Evolutionary conservation across 2,113 vertebrate genomes (phyloP).

Genomic region (Empidonax alnorum): DNA sequence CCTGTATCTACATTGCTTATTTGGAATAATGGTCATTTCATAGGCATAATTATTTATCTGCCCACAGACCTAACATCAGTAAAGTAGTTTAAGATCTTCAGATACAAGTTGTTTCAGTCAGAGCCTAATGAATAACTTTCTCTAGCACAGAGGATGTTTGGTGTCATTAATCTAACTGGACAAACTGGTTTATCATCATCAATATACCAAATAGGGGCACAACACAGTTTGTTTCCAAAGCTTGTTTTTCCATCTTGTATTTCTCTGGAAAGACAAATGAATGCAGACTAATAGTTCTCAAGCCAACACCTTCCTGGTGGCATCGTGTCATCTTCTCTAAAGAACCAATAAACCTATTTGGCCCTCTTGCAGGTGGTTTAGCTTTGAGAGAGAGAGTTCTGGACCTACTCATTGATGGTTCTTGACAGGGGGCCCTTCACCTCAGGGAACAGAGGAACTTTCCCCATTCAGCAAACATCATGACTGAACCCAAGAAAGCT

Average conservation of each 20-base stretch:
- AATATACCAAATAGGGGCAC: not conserved
- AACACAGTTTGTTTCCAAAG: not conserved
- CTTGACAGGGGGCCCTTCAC: not conserved
- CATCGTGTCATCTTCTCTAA: not conserved
- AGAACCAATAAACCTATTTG: not conserved
- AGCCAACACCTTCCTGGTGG: not conserved
- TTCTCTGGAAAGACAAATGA: not conserved
- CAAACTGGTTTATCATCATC: not conserved
- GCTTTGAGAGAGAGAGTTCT: not conserved
- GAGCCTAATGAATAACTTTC: not conserved
- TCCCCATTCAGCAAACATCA: not conserved
- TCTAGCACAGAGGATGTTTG: not conserved
- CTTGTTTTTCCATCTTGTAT: not conserved
- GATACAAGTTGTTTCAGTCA: not conserved
- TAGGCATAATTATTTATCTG: not conserved
- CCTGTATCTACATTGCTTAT: not conserved
- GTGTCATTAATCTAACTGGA: not conserved
- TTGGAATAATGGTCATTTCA: not conserved
- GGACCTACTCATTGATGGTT: not conserved
- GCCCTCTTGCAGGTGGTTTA: not conserved
- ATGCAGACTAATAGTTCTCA: not conserved
- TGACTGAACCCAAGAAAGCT: not conserved
- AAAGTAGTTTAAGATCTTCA: not conserved
- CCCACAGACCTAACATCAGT: not conserved
- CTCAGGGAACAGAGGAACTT: not conserved